Evolutionary conservation across 1,140 invertebrate genomes (phyloP).

Genomic region (Meloidogyne exigua): DNA sequence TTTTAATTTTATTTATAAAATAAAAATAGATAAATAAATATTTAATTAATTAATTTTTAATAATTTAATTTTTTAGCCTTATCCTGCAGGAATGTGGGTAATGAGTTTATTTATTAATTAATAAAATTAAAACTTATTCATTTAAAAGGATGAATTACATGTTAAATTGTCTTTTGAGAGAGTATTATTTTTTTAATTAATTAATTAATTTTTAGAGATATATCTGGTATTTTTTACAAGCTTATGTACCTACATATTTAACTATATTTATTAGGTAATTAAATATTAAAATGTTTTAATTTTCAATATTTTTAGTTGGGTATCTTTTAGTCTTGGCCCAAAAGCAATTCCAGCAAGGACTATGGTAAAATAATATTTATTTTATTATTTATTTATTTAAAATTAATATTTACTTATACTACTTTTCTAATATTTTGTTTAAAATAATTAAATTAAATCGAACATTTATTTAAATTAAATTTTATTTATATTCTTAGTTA

Average conservation of each 20-base stretch:
- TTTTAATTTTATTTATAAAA: too few relatives aligned
- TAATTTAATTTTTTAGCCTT: slow-evolving; percentile 40
- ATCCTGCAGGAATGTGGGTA: slow-evolving; percentile 56
- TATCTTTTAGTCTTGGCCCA: slow-evolving; percentile 59
- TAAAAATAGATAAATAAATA: too few relatives aligned
- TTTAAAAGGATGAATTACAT: slow-evolving; percentile 61
- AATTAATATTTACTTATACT: too few relatives aligned
- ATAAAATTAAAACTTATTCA: too few relatives aligned
- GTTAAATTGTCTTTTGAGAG: slow-evolving; percentile 57
- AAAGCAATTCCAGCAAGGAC: slow-evolving; percentile 62
- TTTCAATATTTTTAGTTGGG: slow-evolving; percentile 45
- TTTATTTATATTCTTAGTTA: slow-evolving; percentile 18
- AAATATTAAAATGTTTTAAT: background rate
- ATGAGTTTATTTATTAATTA: background rate
- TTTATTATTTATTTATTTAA: background rate
- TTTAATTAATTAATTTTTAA: background rate
- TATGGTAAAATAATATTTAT: slow-evolving; percentile 44
- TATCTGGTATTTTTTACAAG: slow-evolving; percentile 63
- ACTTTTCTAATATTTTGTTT: too few relatives aligned
- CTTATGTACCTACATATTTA: slow-evolving; percentile 61
- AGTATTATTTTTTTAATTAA: background rate
- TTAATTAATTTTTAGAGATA: background rate
- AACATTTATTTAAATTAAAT: too few relatives aligned
- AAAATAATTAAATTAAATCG: too few relatives aligned
- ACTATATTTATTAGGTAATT: slow-evolving; percentile 59